These are phyloP conservation scores for Salvelinus sp. DNA, from an alignment of 2,113 vertebrate genomes.

Conservation along the genomic window DNA sequence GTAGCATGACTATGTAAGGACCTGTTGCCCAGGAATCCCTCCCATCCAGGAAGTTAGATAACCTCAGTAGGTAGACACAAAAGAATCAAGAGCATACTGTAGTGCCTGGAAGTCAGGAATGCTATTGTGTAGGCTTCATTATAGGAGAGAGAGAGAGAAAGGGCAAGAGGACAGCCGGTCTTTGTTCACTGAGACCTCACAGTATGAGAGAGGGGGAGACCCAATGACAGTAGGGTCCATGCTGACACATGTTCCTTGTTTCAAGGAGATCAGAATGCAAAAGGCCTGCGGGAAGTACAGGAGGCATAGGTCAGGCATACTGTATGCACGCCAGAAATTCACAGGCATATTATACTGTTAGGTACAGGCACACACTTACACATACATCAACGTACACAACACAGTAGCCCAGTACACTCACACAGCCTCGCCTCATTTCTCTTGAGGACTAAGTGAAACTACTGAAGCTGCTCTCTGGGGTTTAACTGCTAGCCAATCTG, in stretches of 20 bases:
- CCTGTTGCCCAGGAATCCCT: conserved; percentile 24
- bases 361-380: neutral
- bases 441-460: neutral
- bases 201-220: neutral
- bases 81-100: conserved; percentile 36
- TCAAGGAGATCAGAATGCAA: conserved; percentile 29
- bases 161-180: conserved; percentile 5
- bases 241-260: conserved; percentile 33
- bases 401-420: conserved; percentile 32
- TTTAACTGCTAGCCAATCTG: neutral
- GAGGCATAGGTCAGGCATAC: conserved; percentile 32
- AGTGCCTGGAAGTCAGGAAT: conserved; percentile 17
- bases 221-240: conserved; percentile 5
- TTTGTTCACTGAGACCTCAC: neutral
- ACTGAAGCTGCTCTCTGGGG: neutral
- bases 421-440: neutral
- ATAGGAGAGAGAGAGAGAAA: neutral
- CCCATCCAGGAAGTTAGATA: conserved; percentile 23
- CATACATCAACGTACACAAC: neutral
- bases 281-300: conserved; percentile 32
- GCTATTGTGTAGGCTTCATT: neutral
- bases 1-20: neutral
- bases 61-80: conserved; percentile 11
- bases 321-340: conserved; percentile 16
- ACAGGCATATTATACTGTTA: conserved; percentile 24